These are phyloP conservation scores for Hybos culiciformis DNA, from an alignment of 2,888 invertebrate species.

Conservation along the genomic window DNA sequence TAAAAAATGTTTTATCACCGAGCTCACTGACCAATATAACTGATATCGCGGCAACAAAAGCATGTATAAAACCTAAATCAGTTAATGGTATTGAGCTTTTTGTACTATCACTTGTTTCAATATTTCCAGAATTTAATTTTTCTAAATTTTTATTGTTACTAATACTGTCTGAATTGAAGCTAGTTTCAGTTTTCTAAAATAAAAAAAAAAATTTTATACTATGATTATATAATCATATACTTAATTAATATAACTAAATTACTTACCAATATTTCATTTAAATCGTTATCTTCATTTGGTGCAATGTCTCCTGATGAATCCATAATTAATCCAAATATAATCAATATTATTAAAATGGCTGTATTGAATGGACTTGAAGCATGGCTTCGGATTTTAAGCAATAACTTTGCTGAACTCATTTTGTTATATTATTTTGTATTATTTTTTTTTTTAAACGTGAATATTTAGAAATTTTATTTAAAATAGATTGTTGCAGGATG, in stretches of 20 bases:
- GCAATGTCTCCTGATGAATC: not conserved
- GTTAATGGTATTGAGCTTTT: conserved; percentile 14
- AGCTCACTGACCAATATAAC: conserved; percentile 96
- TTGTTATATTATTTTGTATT: not conserved
- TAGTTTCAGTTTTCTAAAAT: not conserved
- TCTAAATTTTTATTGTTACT: conserved; percentile 1
- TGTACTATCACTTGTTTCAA: conserved; percentile 3
- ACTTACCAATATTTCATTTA: not conserved
- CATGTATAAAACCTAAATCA: conserved; percentile 74
- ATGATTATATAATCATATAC: not conserved
- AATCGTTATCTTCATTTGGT: conserved; percentile 1
- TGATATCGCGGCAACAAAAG: conserved; percentile 86
- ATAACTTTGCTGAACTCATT: not conserved
- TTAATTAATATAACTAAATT: not conserved
- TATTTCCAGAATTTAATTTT: not conserved
- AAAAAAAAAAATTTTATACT: not conserved
- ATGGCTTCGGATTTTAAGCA: not conserved
- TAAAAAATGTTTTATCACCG: conserved; percentile 99
- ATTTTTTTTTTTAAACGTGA: not conserved
- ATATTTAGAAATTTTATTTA: not conserved
- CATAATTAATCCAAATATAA: not conserved
- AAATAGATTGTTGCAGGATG: too few relatives aligned
- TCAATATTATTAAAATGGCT: not conserved
- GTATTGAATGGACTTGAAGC: not conserved
- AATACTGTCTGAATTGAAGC: not conserved